phyloP scores from a whole-genome alignment of 2,797 vertebrate species.

The Melanotaenia maccullochi region DNA sequence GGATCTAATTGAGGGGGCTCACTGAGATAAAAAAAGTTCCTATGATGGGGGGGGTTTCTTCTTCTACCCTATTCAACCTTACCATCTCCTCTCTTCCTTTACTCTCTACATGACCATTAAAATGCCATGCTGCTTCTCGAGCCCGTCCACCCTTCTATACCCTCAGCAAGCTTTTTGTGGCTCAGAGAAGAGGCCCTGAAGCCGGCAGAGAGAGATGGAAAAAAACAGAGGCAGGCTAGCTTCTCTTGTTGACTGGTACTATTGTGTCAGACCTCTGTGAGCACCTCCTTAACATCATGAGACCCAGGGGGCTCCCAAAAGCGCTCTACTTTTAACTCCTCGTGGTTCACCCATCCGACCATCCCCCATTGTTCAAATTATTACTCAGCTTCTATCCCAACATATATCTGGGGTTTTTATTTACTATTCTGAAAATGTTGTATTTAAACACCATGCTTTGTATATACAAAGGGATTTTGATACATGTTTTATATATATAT shows the following conservation, averaged over 20 bases:
- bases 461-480: not conserved
- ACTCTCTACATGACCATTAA: conserved; percentile 86
- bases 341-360: conserved; percentile 31
- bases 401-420: conserved; percentile 8
- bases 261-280: conserved; percentile 75
- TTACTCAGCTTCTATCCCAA: conserved; percentile 21
- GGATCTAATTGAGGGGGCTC: conserved; percentile 93
- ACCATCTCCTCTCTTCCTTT: conserved; percentile 52
- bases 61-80: conserved; percentile 44
- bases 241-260: conserved; percentile 75
- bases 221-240: conserved; percentile 43
- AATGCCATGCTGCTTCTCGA: conserved; percentile 88
- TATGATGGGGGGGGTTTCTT: conserved; percentile 54
- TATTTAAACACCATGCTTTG: not conserved
- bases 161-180: conserved; percentile 72
- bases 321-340: conserved; percentile 67
- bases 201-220: conserved; percentile 45
- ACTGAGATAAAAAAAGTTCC: conserved; percentile 85
- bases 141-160: conserved; percentile 84
- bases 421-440: not conserved
- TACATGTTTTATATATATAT: not conserved
- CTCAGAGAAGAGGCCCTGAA: conserved; percentile 56
- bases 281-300: conserved; percentile 74
- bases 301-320: conserved; percentile 67
- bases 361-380: conserved; percentile 2